phyloP scores from a whole-genome alignment of 2,797 vertebrate species.

The Hoplostethus mediterraneus region DNA sequence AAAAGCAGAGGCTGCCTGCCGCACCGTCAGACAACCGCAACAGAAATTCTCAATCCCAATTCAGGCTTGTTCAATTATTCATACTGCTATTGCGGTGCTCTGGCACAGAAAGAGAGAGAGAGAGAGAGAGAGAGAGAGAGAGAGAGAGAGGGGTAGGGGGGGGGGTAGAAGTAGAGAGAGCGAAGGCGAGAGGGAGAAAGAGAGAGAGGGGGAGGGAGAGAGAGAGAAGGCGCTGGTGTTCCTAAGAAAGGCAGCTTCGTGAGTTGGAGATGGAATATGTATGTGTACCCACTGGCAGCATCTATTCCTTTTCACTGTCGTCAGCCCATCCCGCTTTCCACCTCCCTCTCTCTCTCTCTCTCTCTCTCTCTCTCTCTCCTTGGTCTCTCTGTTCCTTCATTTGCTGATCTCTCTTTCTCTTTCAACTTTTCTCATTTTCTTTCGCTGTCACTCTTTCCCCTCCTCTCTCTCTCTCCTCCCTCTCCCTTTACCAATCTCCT shows the following conservation, averaged over 20 bases:
- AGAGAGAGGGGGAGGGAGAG: background rate
- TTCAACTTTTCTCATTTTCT: slow-evolving; percentile 9
- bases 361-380: background rate
- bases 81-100: slow-evolving; percentile 78
- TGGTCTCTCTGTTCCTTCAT: slow-evolving; percentile 18
- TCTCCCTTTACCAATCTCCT: slow-evolving; percentile 1
- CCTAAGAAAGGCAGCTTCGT: slow-evolving; percentile 53
- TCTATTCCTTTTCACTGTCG: slow-evolving; percentile 26
- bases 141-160: background rate
- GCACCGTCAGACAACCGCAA: slow-evolving; percentile 73
- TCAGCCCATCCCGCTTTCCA: slow-evolving; percentile 11
- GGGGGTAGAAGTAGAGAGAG: background rate
- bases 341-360: slow-evolving; percentile 17
- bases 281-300: slow-evolving; percentile 47
- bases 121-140: background rate
- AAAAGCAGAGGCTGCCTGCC: slow-evolving; percentile 13
- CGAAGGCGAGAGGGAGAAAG: too few relatives aligned
- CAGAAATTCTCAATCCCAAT: slow-evolving; percentile 77
- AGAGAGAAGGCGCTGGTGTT: slow-evolving; percentile 31
- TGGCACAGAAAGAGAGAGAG: slow-evolving; percentile 33
- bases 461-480: background rate
- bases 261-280: slow-evolving; percentile 64
- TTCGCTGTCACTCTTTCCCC: background rate
- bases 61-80: slow-evolving; percentile 82
- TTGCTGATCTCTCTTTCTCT: slow-evolving; percentile 21